Base-by-base conservation (phyloP, 1,140 invertebrate species). In the Orchesella cincta region DNA sequence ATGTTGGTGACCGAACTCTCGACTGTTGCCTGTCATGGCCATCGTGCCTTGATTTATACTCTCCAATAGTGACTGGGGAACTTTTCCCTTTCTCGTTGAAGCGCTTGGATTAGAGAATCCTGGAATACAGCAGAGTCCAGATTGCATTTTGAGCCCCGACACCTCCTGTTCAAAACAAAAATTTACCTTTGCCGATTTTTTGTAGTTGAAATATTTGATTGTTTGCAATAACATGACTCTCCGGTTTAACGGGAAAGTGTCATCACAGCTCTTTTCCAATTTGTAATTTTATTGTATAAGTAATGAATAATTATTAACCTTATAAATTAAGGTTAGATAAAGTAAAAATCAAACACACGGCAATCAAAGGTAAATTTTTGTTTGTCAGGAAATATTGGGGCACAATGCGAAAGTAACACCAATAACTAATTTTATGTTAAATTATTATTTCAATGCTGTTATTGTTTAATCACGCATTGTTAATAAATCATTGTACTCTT, bases 31-130 rank as follows among this genome's bases (percentile, higher is more conserved):
- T 12, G 14, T 33, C 71, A 39, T 74, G 23, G 73, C 8, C 39
- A 57, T 54, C 1, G 52, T 2, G 26, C 51, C 72, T 71, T 31
- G 35, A 74, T 72, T 84, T 88, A 92, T 88, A 89, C 92, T 88
- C 88, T 92, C 90, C 87, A 93, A 85, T 91, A 92, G 84, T 91
- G 91, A 89, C 87, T 92, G 89, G 90, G 91, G 88, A 88, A 92
- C 89, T 91, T 91, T 92, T 90, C 91, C 90, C 90, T 92, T 91
- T 92, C 91, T 87, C 88, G 90, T 88, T 89, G 90, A 84, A 91
- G 90, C 87, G 90, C 91, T 88, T 90, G 91, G 88, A 92, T 92
- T 90, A 91, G 91, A 88, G 90, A 93, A 90, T 64, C 78, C 92
- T 88, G 92, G 92, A 91, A 93, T 93, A 90, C 91, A 94, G 90